These are phyloP conservation scores for Erynnis tages DNA, from an alignment of 2,888 invertebrate species.

Conservation along the genomic window DNA sequence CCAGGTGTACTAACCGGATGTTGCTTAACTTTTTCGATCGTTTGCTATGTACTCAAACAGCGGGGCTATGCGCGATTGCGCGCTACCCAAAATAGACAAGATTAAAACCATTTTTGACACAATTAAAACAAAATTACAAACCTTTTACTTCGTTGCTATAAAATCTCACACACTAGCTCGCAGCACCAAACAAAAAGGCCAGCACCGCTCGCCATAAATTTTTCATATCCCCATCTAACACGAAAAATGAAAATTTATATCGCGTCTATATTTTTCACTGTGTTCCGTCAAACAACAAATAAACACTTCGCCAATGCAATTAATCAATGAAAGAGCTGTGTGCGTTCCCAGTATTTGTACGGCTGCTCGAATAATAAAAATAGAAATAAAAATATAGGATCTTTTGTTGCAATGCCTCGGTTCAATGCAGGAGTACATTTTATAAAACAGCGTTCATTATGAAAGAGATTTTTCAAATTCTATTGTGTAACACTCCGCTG, in stretches of 20 bases:
- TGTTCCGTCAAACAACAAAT: slow-evolving; percentile 35
- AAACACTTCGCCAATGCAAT: slow-evolving; percentile 38
- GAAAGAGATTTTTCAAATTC: neutral
- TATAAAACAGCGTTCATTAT: slow-evolving; percentile 10
- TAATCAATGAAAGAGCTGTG: slow-evolving; percentile 37
- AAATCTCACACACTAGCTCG: neutral
- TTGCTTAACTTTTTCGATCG: no score
- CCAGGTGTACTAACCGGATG: neutral
- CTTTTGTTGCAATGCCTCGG: slow-evolving; percentile 9
- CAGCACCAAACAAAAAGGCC: neutral
- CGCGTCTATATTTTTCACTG: slow-evolving; percentile 30
- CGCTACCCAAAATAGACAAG: no score
- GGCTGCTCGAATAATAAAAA: slow-evolving; percentile 17
- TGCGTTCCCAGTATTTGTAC: slow-evolving; percentile 21
- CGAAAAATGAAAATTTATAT: slow-evolving; percentile 8
- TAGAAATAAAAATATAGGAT: slow-evolving; percentile 6
- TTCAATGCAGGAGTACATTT: slow-evolving; percentile 1
- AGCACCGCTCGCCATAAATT: neutral
- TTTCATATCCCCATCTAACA: neutral
- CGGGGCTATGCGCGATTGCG: no score
- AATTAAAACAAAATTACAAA: neutral
- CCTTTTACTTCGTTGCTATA: neutral
- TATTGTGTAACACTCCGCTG: neutral
- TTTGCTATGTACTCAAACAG: no score
- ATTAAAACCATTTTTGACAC: no score